phyloP scores from a whole-genome alignment of 92 coral and sea anemone genomes.

The Umimayanthus chanpuru region DNA sequence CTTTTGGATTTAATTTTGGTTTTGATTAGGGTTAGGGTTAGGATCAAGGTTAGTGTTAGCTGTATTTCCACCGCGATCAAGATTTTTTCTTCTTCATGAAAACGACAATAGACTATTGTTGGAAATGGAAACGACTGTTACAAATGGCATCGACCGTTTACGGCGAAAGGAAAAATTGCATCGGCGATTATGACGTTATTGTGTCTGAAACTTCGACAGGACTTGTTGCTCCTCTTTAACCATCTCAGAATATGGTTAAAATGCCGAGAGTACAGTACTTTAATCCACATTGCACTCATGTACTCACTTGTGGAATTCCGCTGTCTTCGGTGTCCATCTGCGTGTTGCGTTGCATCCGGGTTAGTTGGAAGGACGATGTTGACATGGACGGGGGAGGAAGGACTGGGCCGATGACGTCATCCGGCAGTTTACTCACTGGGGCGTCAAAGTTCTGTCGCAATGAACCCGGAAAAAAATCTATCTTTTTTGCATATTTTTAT shows the following conservation, averaged over 20 bases:
- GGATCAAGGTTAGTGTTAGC: too few relatives aligned
- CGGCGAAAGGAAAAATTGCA: too few relatives aligned
- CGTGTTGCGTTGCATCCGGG: slow-evolving; percentile 62
- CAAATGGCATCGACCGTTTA: too few relatives aligned
- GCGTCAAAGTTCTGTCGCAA: slow-evolving; percentile 68
- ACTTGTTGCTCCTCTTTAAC: not conserved
- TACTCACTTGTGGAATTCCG: slow-evolving; percentile 36
- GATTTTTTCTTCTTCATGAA: too few relatives aligned
- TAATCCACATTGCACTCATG: not conserved
- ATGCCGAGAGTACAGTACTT: not conserved
- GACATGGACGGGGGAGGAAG: slow-evolving; percentile 84
- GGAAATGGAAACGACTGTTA: too few relatives aligned
- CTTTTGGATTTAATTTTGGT: too few relatives aligned
- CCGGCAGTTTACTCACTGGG: slow-evolving; percentile 67
- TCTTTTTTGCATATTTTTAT: not conserved
- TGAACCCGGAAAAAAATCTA: not conserved
- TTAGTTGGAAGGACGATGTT: slow-evolving; percentile 79
- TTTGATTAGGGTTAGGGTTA: too few relatives aligned
- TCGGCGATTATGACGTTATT: too few relatives aligned
- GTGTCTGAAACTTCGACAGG: too few relatives aligned
- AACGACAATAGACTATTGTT: too few relatives aligned
- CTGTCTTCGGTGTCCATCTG: slow-evolving; percentile 37
- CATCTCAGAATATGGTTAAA: not conserved
- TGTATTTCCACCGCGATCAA: too few relatives aligned
- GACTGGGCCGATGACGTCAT: slow-evolving; percentile 86